Percentiles rank a stretch among this genome's conserved stretches.
These are phyloP conservation scores for Antennarius maculatus DNA, from an alignment of 2,797 vertebrate species.

Conservation along the genomic window DNA sequence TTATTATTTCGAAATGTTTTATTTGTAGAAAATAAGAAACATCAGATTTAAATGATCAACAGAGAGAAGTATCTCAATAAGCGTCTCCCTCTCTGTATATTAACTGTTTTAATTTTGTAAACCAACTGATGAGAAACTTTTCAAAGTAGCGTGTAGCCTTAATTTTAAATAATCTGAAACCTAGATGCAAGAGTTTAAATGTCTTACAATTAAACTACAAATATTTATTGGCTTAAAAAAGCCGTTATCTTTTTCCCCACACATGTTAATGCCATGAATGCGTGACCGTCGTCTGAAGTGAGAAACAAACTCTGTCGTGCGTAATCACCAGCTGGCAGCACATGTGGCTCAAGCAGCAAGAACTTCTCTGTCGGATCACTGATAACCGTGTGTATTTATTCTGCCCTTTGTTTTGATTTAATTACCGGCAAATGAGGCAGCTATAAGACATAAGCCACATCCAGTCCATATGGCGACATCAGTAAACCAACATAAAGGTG, in stretches of 20 bases:
- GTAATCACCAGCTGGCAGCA: slow-evolving; percentile 31
- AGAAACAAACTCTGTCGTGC: slow-evolving; percentile 23
- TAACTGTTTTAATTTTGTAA: background rate
- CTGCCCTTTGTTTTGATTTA: slow-evolving; percentile 74
- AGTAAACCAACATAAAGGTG: slow-evolving; percentile 46
- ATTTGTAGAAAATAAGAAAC: background rate
- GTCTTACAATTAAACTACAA: background rate
- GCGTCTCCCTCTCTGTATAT: too few relatives aligned
- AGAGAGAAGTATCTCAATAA: too few relatives aligned
- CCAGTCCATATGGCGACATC: slow-evolving; percentile 68
- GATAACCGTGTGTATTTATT: slow-evolving; percentile 75
- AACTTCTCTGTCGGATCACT: slow-evolving; percentile 21
- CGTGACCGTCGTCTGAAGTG: background rate
- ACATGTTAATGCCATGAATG: background rate
- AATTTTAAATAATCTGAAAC: background rate
- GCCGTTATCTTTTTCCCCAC: background rate
- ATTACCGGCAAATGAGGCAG: slow-evolving; percentile 75
- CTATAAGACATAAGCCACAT: slow-evolving; percentile 44
- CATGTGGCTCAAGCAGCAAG: slow-evolving; percentile 34
- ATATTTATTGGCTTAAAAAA: background rate
- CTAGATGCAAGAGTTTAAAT: background rate
- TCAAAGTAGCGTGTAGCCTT: background rate
- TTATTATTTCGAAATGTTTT: background rate
- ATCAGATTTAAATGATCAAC: background rate
- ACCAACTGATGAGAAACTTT: background rate